Percentiles rank a stretch among this genome's conserved stretches.
These are phyloP conservation scores for Drosophila seguyi DNA, from an alignment of 1,140 invertebrate genomes.

Conservation along the genomic window DNA sequence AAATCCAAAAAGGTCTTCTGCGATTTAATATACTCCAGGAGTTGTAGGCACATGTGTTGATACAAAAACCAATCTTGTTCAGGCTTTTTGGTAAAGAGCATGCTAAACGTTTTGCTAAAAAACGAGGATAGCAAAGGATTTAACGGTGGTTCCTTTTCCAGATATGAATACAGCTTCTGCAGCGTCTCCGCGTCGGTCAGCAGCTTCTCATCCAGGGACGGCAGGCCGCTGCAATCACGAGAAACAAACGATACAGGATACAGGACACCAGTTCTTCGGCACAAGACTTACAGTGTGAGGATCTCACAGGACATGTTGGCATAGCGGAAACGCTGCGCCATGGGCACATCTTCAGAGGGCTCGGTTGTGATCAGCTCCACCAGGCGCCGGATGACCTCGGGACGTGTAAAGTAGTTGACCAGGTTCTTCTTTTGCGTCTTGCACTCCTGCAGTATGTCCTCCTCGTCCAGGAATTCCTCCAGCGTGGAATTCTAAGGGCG, in stretches of 20 bases:
- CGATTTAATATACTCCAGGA: constrained; percentile 95
- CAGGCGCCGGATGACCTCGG: constrained; percentile 94
- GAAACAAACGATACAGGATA: background rate
- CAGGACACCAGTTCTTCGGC: background rate
- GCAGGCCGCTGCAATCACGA: constrained; percentile 88
- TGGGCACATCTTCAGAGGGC: constrained; percentile 91
- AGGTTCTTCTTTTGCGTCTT: constrained; percentile 96
- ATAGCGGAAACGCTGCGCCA: constrained; percentile 94
- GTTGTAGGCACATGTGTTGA: constrained; percentile 95
- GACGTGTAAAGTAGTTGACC: constrained; percentile 93
- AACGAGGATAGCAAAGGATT: constrained; percentile 98
- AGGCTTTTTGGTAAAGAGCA: constrained; percentile 92
- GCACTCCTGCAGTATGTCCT: constrained; percentile 98
- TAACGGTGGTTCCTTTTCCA: constrained; percentile 93
- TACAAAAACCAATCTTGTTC: constrained; percentile 95
- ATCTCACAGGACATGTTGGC: constrained; percentile 97
- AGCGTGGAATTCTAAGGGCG: constrained; percentile 93
- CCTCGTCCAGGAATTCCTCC: constrained; percentile 95
- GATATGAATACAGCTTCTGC: constrained; percentile 94
- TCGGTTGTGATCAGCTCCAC: constrained; percentile 94
- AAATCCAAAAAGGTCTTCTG: constrained; percentile 94
- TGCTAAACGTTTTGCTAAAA: constrained; percentile 97
- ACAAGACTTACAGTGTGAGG: constrained; percentile 88
- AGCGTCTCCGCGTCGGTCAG: constrained; percentile 92
- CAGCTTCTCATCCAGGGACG: constrained; percentile 93